Percentiles rank a stretch among this genome's conserved stretches.
Evolutionary conservation across 2,888 invertebrate genomes (phyloP).

Genomic region (Lycocerus yunnanus): DNA sequence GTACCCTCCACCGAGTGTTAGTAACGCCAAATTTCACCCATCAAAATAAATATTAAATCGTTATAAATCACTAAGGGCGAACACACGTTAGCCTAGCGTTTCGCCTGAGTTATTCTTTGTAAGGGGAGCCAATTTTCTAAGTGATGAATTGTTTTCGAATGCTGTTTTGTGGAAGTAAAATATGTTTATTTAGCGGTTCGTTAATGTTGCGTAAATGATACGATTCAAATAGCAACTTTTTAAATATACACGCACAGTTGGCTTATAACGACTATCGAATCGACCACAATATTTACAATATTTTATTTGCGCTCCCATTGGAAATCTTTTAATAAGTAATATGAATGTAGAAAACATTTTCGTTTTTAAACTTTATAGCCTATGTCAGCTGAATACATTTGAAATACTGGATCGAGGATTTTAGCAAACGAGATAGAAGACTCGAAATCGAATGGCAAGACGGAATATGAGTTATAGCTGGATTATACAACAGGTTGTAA

Average conservation of each 20-base stretch:
- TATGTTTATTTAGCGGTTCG: slow-evolving; percentile 45
- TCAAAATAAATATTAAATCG: slow-evolving; percentile 60
- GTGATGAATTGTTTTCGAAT: slow-evolving; percentile 48
- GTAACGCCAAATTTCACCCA: slow-evolving; percentile 59
- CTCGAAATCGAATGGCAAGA: slow-evolving; percentile 21
- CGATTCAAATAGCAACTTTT: slow-evolving; percentile 14
- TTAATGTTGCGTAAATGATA: slow-evolving; percentile 30
- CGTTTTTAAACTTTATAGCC: background rate
- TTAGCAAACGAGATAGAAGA: slow-evolving; percentile 14
- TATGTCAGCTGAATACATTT: background rate
- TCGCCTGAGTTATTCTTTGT: slow-evolving; percentile 44
- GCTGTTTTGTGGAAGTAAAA: slow-evolving; percentile 47
- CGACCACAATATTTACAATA: background rate
- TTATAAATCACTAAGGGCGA: slow-evolving; percentile 54
- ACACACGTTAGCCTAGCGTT: slow-evolving; percentile 30
- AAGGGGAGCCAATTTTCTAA: slow-evolving; percentile 38
- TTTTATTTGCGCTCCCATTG: background rate
- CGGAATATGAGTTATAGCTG: slow-evolving; percentile 44
- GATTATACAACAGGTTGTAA: slow-evolving; percentile 43
- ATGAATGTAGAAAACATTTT: background rate
- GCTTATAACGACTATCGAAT: background rate
- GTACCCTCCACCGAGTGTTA: slow-evolving; percentile 52
- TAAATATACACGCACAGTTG: slow-evolving; percentile 8
- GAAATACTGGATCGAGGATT: background rate
- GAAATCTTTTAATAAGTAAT: background rate